These are phyloP conservation scores for Hypanus sabinus DNA, from an alignment of 2,113 vertebrate genomes.

Conservation along the genomic window DNA sequence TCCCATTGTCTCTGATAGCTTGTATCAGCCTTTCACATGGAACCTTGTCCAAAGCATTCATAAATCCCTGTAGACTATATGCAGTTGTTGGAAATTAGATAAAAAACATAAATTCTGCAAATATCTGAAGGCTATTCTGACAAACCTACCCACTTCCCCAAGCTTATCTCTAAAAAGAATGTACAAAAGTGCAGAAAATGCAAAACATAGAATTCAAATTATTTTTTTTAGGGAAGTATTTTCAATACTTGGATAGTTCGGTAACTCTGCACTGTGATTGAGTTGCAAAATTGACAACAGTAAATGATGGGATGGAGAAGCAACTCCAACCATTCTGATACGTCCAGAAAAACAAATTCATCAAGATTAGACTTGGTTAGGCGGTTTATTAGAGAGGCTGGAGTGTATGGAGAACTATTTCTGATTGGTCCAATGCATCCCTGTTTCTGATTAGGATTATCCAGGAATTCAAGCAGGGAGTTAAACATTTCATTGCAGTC, in stretches of 20 bases:
- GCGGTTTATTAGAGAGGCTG: neutral
- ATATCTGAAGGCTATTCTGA: neutral
- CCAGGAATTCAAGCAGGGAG: no score
- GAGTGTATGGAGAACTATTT: neutral
- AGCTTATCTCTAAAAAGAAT: neutral
- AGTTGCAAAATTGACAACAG: neutral
- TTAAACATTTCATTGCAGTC: no score
- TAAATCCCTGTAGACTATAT: no score
- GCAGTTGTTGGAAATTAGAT: neutral
- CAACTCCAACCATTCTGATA: neutral
- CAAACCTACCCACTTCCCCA: neutral
- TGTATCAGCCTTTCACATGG: no score
- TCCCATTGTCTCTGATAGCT: no score
- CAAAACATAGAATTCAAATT: neutral
- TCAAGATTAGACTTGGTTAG: neutral
- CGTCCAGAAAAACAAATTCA: neutral
- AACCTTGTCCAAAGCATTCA: no score
- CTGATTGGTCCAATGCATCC: neutral
- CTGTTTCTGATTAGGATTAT: neutral
- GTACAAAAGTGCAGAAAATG: neutral
- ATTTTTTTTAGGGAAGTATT: neutral
- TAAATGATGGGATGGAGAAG: neutral
- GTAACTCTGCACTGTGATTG: neutral
- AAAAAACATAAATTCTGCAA: neutral
- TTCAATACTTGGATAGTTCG: neutral